Percentiles rank a stretch among this genome's conserved stretches.
These are phyloP conservation scores for Chaetura pelagica DNA, from an alignment of 2,113 vertebrate species.

Conservation along the genomic window DNA sequence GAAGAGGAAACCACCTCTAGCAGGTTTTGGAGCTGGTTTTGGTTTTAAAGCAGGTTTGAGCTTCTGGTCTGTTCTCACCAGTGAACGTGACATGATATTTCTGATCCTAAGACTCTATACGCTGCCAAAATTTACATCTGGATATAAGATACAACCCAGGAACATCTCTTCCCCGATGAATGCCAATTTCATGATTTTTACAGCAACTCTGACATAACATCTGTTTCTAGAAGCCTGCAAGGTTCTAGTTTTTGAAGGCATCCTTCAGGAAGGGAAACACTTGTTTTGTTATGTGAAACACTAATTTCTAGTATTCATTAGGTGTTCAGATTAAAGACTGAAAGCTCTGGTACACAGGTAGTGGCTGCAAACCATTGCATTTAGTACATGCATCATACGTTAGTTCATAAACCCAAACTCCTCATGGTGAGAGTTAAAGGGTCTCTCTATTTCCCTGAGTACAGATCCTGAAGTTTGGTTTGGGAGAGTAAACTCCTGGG, in stretches of 20 bases:
- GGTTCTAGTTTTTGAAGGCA: neutral
- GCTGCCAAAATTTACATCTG: neutral
- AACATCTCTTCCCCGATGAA: neutral
- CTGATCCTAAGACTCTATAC: neutral
- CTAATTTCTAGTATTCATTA: neutral
- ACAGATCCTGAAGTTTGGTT: neutral
- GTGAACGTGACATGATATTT: rapidly evolving
- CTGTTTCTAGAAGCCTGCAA: neutral
- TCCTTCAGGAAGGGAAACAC: neutral
- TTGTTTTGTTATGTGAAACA: neutral
- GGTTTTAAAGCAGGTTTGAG: neutral
- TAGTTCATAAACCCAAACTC: neutral
- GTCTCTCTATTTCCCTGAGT: neutral
- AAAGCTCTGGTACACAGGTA: neutral
- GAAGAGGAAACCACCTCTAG: neutral
- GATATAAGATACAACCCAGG: neutral
- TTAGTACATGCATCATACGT: neutral
- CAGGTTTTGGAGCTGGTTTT: neutral
- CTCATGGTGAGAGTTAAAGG: neutral
- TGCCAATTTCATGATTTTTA: neutral
- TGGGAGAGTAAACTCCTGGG: neutral
- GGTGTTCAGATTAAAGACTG: neutral
- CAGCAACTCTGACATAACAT: neutral
- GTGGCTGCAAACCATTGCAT: neutral
- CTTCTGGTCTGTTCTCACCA: neutral